These are phyloP conservation scores for Lathamus discolor DNA, from an alignment of 2,113 vertebrate genomes.

Conservation along the genomic window DNA sequence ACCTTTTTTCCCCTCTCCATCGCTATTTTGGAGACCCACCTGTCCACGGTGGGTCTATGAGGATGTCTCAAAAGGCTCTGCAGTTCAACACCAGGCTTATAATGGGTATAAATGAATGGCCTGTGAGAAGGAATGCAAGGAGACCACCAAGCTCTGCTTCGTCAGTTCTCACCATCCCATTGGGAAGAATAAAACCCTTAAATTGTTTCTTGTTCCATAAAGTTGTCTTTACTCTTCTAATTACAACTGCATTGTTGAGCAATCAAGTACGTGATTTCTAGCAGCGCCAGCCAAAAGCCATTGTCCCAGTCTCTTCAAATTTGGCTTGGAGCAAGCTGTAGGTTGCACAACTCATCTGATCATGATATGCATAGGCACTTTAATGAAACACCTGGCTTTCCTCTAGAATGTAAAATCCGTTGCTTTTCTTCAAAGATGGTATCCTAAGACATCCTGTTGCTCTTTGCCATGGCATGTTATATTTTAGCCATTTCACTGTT, in stretches of 20 bases:
- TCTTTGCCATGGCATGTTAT: neutral
- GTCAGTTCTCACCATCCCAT: neutral
- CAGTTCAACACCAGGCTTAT: neutral
- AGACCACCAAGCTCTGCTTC: neutral
- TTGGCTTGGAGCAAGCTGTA: neutral
- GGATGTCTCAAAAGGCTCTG: neutral
- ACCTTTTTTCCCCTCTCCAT: neutral
- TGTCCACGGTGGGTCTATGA: neutral
- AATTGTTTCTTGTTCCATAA: slow-evolving; percentile 34
- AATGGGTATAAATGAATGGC: neutral
- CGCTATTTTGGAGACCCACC: neutral
- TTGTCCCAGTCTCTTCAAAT: neutral
- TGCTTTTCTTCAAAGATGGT: neutral
- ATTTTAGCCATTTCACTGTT: neutral
- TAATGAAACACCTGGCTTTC: neutral
- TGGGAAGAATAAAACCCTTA: slow-evolving; percentile 22
- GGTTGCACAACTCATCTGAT: neutral
- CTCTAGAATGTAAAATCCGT: neutral
- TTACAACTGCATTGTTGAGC: slow-evolving; percentile 45
- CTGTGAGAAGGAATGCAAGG: slow-evolving; percentile 2
- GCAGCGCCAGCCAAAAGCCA: neutral
- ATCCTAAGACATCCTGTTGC: neutral
- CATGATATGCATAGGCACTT: neutral
- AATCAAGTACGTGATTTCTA: slow-evolving; percentile 32
- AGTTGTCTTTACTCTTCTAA: slow-evolving; percentile 51